Conservation (phyloP, 2,888 invertebrate species). For the Fragum sueziense region DNA sequence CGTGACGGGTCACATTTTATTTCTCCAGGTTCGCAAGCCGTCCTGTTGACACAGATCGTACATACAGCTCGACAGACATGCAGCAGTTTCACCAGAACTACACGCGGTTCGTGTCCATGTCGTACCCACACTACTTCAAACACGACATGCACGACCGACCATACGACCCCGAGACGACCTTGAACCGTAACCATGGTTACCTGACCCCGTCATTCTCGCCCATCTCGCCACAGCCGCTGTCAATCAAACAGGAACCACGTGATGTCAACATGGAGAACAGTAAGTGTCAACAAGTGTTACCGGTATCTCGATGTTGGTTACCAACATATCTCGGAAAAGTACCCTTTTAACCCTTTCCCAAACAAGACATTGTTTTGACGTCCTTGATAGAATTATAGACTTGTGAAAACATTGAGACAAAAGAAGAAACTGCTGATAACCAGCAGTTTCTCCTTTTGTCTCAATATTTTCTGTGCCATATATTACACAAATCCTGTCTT, state of each 20-base stretch:
- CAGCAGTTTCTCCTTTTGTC: too few relatives aligned
- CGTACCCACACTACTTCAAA: slow-evolving; percentile 68
- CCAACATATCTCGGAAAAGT: too few relatives aligned
- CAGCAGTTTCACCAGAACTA: slow-evolving; percentile 61
- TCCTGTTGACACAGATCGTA: neutral
- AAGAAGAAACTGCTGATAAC: too few relatives aligned
- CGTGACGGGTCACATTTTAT: too few relatives aligned
- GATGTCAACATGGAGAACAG: slow-evolving; percentile 69
- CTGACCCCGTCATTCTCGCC: slow-evolving; percentile 58
- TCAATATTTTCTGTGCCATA: too few relatives aligned
- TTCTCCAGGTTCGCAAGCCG: slow-evolving; percentile 1
- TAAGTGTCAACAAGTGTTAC: too few relatives aligned
- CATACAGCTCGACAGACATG: slow-evolving; percentile 16
- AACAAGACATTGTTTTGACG: too few relatives aligned
- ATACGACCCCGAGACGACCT: slow-evolving; percentile 61
- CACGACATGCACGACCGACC: slow-evolving; percentile 67
- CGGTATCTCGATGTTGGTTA: too few relatives aligned
- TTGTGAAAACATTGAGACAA: too few relatives aligned
- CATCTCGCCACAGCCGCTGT: slow-evolving; percentile 57
- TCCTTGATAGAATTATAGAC: too few relatives aligned
- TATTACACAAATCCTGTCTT: too few relatives aligned
- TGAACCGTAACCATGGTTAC: slow-evolving; percentile 66
- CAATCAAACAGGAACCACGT: slow-evolving; percentile 74
- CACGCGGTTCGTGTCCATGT: slow-evolving; percentile 63
- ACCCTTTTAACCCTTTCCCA: too few relatives aligned